Evolutionary conservation across 2,888 invertebrate genomes (phyloP), one percentile per base, ranked within the genome.

Genomic region (Drosophila ustulata): DNA sequence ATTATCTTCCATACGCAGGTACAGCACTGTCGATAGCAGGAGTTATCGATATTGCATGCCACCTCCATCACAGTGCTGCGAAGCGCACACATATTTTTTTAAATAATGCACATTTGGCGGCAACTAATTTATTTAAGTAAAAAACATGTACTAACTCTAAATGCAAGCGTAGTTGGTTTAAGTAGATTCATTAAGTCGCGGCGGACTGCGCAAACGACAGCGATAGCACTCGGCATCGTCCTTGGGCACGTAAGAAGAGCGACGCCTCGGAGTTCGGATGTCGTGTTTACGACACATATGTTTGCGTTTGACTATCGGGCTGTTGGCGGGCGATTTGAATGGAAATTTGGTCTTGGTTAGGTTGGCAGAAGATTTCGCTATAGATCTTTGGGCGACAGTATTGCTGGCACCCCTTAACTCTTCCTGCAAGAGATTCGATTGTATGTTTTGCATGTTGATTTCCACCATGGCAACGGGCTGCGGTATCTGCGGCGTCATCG

Each of bases 381-480:
- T 1, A 7, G n/a, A 2, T 18, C 25, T 2, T 32, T 26, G 18
- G 4, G 11, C 1, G 3, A 76, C 39, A n/a, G 74, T 72, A 23
- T 8, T 18, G 18, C 18, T 45, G 0, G 71, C 26, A 4, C 8
- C 46, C n/a, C n/a, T 47, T 0, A 51, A 26, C 8, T 89, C 71
- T 2, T 89, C 79, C 4, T 66, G 70, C 39, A 84, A 43, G 34
- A 82, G 65, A 8, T 47, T 70, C n/a, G 75, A 11, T 9, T 80
- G 64, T 0, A 58, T 0, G 13, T 77, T 70, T 11, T 66, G 50
- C 80, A 85, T 88, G 39, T 88, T 85, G 4, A 85, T 85, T 41
- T 82, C 84, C 5, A 85, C 84, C 84, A 85, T 85, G 4, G 83
- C 41, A 8, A 76, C 9, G 0, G 89, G 67, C 3, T 45, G 18